These are phyloP conservation scores for Tipula unca DNA, from an alignment of 2,888 invertebrate genomes.

Conservation along the genomic window DNA sequence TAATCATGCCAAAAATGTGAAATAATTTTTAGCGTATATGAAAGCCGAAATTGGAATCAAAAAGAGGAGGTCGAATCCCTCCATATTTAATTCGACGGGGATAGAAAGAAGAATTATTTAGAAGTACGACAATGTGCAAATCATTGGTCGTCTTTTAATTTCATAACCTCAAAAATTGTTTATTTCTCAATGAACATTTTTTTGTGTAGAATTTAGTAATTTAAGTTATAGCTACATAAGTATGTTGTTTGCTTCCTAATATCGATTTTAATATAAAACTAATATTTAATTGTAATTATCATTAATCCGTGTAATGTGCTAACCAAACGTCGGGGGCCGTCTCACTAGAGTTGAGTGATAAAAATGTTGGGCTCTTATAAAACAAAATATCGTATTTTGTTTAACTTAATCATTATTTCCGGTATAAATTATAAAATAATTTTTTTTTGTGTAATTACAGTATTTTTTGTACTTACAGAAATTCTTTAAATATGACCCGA, in stretches of 20 bases:
- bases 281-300: not conserved
- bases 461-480: not conserved
- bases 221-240: not conserved
- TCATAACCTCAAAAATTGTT: constrained; percentile 15
- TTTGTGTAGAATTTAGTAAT: not conserved
- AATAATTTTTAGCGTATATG: not conserved
- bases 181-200: not conserved
- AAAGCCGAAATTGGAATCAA: constrained; percentile 16
- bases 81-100: not conserved
- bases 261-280: not conserved
- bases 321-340: not conserved
- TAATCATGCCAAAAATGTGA: not conserved
- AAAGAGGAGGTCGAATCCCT: not conserved
- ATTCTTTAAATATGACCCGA: not conserved
- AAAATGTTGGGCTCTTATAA: not conserved
- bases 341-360: not conserved
- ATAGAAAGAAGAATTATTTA: not conserved
- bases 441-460: not conserved
- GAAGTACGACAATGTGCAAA: constrained; percentile 15
- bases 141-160: constrained; percentile 8
- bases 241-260: not conserved
- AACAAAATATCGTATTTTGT: not conserved
- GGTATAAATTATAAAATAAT: not conserved
- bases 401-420: not conserved
- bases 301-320: not conserved